A percentile compares a stretch with the other conserved stretches of the same genome.
These are phyloP conservation scores for Nanger granti DNA, from an alignment of 2,113 vertebrate genomes.

Conservation along the genomic window DNA sequence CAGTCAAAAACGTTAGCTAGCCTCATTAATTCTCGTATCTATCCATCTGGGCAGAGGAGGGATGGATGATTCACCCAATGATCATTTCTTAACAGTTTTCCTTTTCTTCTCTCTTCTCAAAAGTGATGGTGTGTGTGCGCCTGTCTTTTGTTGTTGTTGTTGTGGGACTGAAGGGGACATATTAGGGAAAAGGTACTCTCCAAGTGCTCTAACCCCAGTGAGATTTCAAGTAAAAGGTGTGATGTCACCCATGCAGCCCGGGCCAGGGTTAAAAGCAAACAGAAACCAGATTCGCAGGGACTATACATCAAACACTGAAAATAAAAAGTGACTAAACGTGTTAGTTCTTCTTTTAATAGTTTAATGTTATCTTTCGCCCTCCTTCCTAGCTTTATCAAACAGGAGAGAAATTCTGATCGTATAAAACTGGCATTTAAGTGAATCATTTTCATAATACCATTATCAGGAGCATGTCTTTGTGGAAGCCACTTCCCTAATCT, in stretches of 20 bases:
- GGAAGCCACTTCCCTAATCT: slow-evolving; percentile 11
- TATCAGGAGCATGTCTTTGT: not conserved
- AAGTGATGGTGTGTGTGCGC: not conserved
- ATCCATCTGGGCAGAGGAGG: not conserved
- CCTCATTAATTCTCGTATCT: not conserved
- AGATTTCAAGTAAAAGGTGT: slow-evolving; percentile 39
- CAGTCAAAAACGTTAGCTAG: not conserved
- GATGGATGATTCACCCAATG: not conserved
- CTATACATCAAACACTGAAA: slow-evolving; percentile 28
- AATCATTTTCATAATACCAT: not conserved
- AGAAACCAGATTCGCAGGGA: slow-evolving; percentile 9
- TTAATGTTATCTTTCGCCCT: not conserved
- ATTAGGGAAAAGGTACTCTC: slow-evolving; percentile 40
- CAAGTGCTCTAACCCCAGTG: not conserved
- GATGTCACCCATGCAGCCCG: not conserved
- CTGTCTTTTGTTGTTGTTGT: not conserved
- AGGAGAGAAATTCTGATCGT: not conserved
- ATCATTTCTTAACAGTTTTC: not conserved
- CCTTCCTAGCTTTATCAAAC: not conserved
- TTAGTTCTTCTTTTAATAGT: not conserved
- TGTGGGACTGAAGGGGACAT: not conserved
- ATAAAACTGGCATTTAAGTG: not conserved
- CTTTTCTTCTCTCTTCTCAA: not conserved
- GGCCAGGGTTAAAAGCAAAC: slow-evolving; percentile 43
- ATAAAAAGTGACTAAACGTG: slow-evolving; percentile 35